These are phyloP conservation scores for Spheniscus humboldti DNA, from an alignment of 2,797 vertebrate species.

Conservation along the genomic window DNA sequence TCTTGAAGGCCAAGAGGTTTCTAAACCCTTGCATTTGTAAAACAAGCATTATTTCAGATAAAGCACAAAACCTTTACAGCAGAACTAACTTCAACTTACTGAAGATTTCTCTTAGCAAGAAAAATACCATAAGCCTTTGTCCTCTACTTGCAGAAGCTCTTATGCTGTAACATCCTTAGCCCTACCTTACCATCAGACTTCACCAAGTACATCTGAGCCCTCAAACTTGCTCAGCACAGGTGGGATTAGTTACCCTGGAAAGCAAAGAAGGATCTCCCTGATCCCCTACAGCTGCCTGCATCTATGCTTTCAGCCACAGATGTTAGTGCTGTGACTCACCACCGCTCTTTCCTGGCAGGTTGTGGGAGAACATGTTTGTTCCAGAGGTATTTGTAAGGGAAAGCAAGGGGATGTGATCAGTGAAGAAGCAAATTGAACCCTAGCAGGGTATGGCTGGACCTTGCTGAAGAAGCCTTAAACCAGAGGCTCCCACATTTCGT, in stretches of 20 bases:
- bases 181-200: neutral
- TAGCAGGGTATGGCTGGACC: neutral
- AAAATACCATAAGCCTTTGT: neutral
- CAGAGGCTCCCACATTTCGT: neutral
- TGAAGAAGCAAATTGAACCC: neutral
- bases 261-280: neutral
- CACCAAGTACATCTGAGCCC: fast-evolving
- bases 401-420: neutral
- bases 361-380: neutral
- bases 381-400: neutral
- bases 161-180: neutral
- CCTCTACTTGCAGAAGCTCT: neutral
- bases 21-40: neutral
- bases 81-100: conserved; percentile 17
- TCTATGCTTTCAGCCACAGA: neutral
- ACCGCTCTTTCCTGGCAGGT: neutral
- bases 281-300: neutral
- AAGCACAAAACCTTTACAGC: conserved; percentile 31
- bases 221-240: neutral
- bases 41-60: conserved; percentile 16
- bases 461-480: neutral
- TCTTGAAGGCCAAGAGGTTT: conserved; percentile 46
- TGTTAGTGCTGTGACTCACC: neutral
- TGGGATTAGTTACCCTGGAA: neutral
- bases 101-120: neutral